Conservation (phyloP, 2,797 vertebrate species). For the Hafferia zeledoni region DNA sequence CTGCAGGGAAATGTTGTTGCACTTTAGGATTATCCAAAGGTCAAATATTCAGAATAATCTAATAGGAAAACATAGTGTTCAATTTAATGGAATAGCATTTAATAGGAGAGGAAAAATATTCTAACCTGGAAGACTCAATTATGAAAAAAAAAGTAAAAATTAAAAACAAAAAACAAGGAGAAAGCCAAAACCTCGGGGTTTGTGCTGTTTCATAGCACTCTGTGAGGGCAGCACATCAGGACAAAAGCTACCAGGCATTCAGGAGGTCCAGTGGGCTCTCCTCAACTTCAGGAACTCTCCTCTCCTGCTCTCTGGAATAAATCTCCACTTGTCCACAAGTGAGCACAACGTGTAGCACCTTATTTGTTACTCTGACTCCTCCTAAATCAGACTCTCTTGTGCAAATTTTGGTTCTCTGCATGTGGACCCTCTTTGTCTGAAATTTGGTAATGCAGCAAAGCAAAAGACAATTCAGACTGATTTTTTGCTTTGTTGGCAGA, state of each 20-base stretch:
- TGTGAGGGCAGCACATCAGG: neutral
- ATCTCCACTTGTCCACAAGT: neutral
- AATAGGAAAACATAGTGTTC: neutral
- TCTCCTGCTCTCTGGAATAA: neutral
- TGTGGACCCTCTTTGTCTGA: neutral
- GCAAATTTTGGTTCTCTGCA: neutral
- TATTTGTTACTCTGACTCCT: conserved; percentile 39
- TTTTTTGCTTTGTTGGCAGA: neutral
- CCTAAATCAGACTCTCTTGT: neutral
- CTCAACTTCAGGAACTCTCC: neutral
- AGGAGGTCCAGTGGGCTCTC: neutral
- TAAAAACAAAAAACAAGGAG: neutral
- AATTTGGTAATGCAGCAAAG: neutral
- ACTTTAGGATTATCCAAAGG: conserved; percentile 36
- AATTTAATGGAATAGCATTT: neutral
- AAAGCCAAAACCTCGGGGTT: neutral
- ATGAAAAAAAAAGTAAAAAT: neutral
- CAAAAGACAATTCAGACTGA: conserved; percentile 4
- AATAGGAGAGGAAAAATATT: neutral
- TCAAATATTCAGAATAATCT: conserved; percentile 17
- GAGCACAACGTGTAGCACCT: neutral
- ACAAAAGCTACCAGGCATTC: neutral
- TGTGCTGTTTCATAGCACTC: neutral
- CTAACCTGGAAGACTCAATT: neutral
- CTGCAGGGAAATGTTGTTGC: neutral